phyloP scores from a whole-genome alignment of 2,888 invertebrate genomes.

The Ophion ventricosus region DNA sequence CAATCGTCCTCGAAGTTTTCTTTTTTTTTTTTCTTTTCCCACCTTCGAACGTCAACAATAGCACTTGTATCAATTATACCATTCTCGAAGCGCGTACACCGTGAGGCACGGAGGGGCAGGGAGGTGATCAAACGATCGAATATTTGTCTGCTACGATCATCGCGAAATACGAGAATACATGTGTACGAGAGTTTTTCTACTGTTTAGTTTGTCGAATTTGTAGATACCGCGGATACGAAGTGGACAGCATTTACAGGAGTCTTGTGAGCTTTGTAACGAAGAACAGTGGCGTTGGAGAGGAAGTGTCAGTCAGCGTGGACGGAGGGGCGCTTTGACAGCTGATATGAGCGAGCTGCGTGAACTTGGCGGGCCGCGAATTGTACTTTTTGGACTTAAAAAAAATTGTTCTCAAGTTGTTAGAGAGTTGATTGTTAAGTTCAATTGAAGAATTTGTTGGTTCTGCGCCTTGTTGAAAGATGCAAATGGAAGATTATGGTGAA shows the following conservation, averaged over 20 bases:
- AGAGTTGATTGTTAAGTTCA: background rate
- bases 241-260: slow-evolving; percentile 23
- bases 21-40: slow-evolving; percentile 27
- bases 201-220: background rate
- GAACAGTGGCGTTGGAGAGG: background rate
- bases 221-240: background rate
- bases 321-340: slow-evolving; percentile 47
- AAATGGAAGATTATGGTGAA: too few relatives aligned
- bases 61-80: slow-evolving; percentile 27
- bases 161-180: slow-evolving; percentile 11
- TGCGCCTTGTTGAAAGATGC: too few relatives aligned
- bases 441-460: background rate
- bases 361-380: background rate
- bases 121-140: slow-evolving; percentile 28
- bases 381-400: background rate
- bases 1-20: slow-evolving; percentile 5
- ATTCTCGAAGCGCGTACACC: slow-evolving; percentile 1
- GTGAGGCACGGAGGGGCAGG: background rate
- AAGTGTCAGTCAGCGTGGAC: slow-evolving; percentile 14
- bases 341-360: slow-evolving; percentile 38
- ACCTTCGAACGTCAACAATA: slow-evolving; percentile 28
- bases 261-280: background rate
- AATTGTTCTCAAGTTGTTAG: background rate
- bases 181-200: background rate
- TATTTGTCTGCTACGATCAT: slow-evolving; percentile 36